Percentiles rank a stretch among this genome's conserved stretches.
Evolutionary conservation across 2,113 vertebrate species (phyloP).

Genomic region (Tauraco erythrolophus): DNA sequence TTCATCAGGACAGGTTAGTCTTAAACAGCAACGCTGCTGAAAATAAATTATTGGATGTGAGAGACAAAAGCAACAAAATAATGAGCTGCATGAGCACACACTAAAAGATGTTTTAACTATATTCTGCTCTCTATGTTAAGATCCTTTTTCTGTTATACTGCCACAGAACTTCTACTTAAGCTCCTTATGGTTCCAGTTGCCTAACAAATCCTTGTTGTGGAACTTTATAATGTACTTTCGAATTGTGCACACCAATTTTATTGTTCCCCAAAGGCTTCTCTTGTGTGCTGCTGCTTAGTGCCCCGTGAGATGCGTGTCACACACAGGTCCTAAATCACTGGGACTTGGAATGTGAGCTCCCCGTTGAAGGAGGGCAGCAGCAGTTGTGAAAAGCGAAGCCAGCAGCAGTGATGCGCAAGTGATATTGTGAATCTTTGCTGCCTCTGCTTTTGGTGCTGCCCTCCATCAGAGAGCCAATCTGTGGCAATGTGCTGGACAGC

Average conservation of each 20-base stretch:
- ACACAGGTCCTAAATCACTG: not conserved
- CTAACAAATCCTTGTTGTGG: not conserved
- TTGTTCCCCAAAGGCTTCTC: not conserved
- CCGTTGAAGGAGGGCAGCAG: not conserved
- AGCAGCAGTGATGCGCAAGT: not conserved
- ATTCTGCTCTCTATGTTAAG: not conserved
- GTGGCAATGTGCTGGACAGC: not conserved
- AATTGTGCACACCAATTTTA: not conserved
- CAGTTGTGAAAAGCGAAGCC: not conserved
- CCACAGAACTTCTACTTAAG: not conserved
- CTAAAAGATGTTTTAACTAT: not conserved
- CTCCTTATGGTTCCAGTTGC: not conserved
- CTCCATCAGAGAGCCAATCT: not conserved
- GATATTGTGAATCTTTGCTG: not conserved
- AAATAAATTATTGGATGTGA: not conserved
- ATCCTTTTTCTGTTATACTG: not conserved
- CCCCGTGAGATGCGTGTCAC: not conserved
- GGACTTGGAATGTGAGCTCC: not conserved
- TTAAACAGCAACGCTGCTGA: not conserved
- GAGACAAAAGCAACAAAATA: not conserved
- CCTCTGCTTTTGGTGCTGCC: not conserved
- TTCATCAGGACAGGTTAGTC: conserved; percentile 95
- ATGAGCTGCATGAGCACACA: not conserved
- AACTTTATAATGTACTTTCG: not conserved
- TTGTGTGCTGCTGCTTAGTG: not conserved